Evolutionary conservation across 2,888 invertebrate genomes (phyloP), one percentile per base, ranked within the genome.

Genomic region (Ochropleura plecta): DNA sequence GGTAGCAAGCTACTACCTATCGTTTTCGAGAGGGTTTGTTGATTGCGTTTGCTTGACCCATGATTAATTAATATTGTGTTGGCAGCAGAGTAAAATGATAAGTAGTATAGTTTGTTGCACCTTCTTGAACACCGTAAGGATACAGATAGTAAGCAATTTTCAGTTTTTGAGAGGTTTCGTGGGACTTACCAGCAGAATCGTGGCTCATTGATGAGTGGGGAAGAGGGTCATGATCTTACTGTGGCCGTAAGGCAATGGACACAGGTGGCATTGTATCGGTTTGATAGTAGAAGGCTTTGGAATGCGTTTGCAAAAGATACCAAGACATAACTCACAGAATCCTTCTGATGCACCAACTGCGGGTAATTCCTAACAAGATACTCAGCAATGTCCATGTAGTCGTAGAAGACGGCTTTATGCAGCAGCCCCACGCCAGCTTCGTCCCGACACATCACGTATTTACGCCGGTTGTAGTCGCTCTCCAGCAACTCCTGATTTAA

Each of bases 391-490:
- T 98, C 97, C 86, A 96, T 97, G 88, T 97, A 97, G 91, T 98
- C 98, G 91, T 98, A 97, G 91, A 97, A 98, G 18, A 98, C 97
- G 0, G 98, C 98, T 88, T 98, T 98, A 93, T 98, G 98, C 46
- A 98, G 95, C 57, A 98, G 94, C 0, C 98, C 98, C 16, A 97
- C 97, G 0, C 98, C 98, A 0, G 97, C 97, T 69, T 97, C 97
- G 91, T 98, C 98, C 86, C 97, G 97, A 67, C 98, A 97, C 88
- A 89, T 89, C 64, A 94, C 93, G 73, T 91, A 92, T 89, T 95
- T 96, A 76, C 93, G 93, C 0, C 94, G 93, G 81, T 94, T 96
- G 90, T 95, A 94, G 55, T 95, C 95, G 0, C 90, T 86, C 70
- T 95, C 93, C 46, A 96, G 83, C 7, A 96, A 89, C 70, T 94